Conservation (phyloP, 2,888 invertebrate species). For the Dastarcus helophoroides region DNA sequence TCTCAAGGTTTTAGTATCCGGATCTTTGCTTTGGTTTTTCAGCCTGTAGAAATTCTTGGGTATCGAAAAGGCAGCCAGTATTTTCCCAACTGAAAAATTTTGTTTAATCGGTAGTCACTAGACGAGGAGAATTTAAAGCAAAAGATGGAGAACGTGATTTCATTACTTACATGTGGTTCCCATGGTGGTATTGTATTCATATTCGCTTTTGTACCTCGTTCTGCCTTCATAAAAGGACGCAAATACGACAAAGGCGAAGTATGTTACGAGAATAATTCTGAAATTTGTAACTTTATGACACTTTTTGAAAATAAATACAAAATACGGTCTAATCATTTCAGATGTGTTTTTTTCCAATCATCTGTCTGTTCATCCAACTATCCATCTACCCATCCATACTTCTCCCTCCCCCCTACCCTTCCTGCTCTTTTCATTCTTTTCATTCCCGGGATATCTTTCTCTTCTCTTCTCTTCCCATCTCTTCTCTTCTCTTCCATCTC, state of each 20-base stretch:
- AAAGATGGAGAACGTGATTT: not conserved
- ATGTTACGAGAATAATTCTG: conserved; percentile 14
- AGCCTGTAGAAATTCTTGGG: conserved; percentile 17
- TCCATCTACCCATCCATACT: too few species aligned
- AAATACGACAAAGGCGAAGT: conserved; percentile 16
- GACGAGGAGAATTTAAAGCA: not conserved
- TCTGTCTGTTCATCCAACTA: too few species aligned
- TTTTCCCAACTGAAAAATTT: conserved; percentile 6
- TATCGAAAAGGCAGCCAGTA: conserved; percentile 15
- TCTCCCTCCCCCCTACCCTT: too few species aligned
- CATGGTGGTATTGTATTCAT: conserved; percentile 7
- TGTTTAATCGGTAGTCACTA: not conserved
- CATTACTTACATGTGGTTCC: conserved; percentile 6
- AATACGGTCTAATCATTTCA: too few species aligned
- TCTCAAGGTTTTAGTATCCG: conserved; percentile 18
- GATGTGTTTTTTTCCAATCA: too few species aligned
- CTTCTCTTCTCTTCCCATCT: too few species aligned
- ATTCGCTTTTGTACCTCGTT: conserved; percentile 11
- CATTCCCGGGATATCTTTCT: too few species aligned
- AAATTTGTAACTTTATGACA: not conserved
- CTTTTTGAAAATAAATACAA: not conserved
- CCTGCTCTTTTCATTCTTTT: too few species aligned
- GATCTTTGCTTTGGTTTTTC: conserved; percentile 13
- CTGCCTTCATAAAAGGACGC: conserved; percentile 19
- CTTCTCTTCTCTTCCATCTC: too few species aligned